Evolutionary conservation across 2,888 invertebrate genomes (phyloP).

Genomic region (Tetragonula carbonaria): DNA sequence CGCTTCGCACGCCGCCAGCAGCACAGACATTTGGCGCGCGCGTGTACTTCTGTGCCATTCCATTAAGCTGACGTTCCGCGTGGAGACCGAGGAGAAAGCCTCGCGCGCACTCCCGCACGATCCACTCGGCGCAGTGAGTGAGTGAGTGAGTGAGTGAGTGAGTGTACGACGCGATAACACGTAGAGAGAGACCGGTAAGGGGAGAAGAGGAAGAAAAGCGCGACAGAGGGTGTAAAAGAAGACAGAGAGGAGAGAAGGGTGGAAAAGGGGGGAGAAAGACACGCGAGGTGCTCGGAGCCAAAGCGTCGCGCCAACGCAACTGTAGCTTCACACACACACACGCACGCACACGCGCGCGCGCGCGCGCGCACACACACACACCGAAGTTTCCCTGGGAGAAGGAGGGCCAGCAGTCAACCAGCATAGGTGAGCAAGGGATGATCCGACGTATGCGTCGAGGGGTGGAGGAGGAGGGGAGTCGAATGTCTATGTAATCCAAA

Average conservation of each 20-base stretch:
- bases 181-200: background rate
- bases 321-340: slow-evolving; percentile 22
- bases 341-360: background rate
- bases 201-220: background rate
- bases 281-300: slow-evolving; percentile 43
- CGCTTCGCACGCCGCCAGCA: slow-evolving; percentile 43
- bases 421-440: background rate
- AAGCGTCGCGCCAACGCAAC: slow-evolving; percentile 61
- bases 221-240: background rate
- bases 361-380: background rate
- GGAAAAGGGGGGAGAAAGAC: background rate
- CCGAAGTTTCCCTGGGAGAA: background rate
- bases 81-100: slow-evolving; percentile 20
- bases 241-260: background rate
- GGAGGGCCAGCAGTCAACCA: background rate
- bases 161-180: background rate
- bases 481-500: slow-evolving; percentile 25
- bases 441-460: background rate
- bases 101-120: background rate
- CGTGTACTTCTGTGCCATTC: slow-evolving; percentile 57
- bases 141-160: background rate
- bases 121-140: background rate
- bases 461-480: background rate
- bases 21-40: slow-evolving; percentile 72
- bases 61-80: slow-evolving; percentile 55